These are phyloP conservation scores for Melanaphis sacchari DNA, from an alignment of 1,140 invertebrate species.

Conservation along the genomic window DNA sequence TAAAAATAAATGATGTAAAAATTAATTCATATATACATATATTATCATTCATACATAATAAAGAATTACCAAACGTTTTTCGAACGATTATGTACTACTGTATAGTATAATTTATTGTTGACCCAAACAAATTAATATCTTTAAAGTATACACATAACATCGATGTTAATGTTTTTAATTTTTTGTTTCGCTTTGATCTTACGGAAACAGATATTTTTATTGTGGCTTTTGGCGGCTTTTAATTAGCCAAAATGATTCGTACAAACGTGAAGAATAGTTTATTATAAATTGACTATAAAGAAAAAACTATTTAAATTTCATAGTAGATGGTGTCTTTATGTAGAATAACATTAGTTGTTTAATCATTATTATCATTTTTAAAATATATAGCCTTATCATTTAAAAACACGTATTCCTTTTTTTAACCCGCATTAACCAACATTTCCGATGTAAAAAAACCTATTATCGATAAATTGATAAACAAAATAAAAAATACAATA, in stretches of 20 bases:
- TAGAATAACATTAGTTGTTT: background rate
- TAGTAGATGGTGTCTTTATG: background rate
- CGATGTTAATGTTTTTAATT: background rate
- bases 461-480: constrained; percentile 6
- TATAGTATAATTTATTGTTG: background rate
- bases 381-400: background rate
- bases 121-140: background rate
- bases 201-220: background rate
- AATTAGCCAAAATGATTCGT: background rate
- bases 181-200: background rate
- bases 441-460: background rate
- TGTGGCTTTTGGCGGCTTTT: background rate
- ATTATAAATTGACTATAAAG: background rate
- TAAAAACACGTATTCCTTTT: background rate
- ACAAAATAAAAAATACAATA: background rate
- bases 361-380: background rate
- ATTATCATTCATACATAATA: background rate
- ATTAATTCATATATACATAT: background rate
- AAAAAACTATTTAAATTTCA: background rate
- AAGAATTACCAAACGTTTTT: background rate
- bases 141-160: background rate
- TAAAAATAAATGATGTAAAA: background rate
- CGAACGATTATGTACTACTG: background rate
- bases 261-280: background rate
- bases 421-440: background rate